Percentiles rank a stretch among this genome's conserved stretches.
phyloP scores from a whole-genome alignment of 2,113 vertebrate species.

The Actenoides lindsayi region DNA sequence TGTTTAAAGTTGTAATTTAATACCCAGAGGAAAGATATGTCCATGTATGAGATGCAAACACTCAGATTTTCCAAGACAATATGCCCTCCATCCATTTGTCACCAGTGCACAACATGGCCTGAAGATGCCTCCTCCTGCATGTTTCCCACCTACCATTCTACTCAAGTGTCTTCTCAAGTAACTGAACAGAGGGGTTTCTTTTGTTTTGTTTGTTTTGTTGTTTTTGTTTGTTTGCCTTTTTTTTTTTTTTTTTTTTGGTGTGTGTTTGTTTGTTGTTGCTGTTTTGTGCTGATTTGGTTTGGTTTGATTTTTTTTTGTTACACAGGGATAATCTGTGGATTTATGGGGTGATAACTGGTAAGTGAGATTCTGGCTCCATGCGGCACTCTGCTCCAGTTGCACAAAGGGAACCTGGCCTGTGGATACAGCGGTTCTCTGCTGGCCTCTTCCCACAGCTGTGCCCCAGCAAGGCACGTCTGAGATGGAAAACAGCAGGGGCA shows the following conservation, averaged over 20 bases:
- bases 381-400: not conserved
- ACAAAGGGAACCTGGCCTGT: not conserved
- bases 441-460: not conserved
- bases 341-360: not conserved
- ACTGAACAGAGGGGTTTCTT: not conserved
- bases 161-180: not conserved
- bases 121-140: not conserved
- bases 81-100: not conserved
- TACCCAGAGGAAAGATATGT: not conserved
- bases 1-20: constrained; percentile 39
- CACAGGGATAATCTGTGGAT: not conserved
- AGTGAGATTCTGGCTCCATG: not conserved
- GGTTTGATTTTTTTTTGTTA: too few species aligned
- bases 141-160: not conserved
- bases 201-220: not conserved
- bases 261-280: not conserved
- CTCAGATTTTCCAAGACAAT: not conserved
- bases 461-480: accelerated
- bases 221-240: not conserved
- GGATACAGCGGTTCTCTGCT: not conserved
- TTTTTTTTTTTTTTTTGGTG: not conserved
- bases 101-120: not conserved
- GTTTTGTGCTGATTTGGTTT: not conserved
- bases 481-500: not conserved
- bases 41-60: not conserved